Evolutionary conservation across 2,113 vertebrate species (phyloP).

Genomic region (Antechinus flavipes): DNA sequence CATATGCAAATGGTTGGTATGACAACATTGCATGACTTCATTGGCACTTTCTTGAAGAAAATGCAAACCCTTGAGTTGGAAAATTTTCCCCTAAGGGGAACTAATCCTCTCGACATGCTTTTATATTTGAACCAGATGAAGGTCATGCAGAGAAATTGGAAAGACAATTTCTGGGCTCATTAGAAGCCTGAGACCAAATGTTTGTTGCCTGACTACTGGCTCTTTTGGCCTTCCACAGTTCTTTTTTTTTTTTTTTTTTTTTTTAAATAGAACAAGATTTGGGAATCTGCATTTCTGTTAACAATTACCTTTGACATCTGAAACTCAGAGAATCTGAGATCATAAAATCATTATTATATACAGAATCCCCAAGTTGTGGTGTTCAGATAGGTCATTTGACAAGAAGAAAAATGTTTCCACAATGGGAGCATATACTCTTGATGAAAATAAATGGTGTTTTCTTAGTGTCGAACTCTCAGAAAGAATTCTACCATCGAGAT

Average conservation of each 20-base stretch:
- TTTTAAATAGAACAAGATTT: conserved; percentile 54
- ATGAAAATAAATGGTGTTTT: conserved; percentile 41
- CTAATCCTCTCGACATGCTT: conserved; percentile 65
- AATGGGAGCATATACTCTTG: conserved; percentile 69
- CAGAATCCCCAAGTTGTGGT: conserved; percentile 62
- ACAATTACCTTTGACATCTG: conserved; percentile 75
- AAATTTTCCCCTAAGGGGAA: conserved; percentile 60
- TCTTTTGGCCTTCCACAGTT: conserved; percentile 64
- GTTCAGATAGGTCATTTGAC: conserved; percentile 52
- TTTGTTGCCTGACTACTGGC: conserved; percentile 54
- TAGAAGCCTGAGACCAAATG: conserved; percentile 51
- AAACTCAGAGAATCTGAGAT: conserved; percentile 61
- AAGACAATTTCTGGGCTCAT: conserved; percentile 69
- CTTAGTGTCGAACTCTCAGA: conserved; percentile 60
- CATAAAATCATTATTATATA: conserved; percentile 66
- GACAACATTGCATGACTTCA: conserved; percentile 60
- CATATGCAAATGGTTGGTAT: not conserved
- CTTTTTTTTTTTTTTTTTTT: too few relatives aligned
- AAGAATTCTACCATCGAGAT: conserved; percentile 40
- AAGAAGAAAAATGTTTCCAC: conserved; percentile 43
- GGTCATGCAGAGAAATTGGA: conserved; percentile 55
- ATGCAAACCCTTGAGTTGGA: conserved; percentile 64
- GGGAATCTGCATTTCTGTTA: conserved; percentile 72
- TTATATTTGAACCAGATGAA: conserved; percentile 76
- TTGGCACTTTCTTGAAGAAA: conserved; percentile 68